Evolutionary conservation across 2,888 invertebrate genomes (phyloP), one percentile per base, ranked within the genome.

Genomic region (Nephrocerus scutellatus): DNA sequence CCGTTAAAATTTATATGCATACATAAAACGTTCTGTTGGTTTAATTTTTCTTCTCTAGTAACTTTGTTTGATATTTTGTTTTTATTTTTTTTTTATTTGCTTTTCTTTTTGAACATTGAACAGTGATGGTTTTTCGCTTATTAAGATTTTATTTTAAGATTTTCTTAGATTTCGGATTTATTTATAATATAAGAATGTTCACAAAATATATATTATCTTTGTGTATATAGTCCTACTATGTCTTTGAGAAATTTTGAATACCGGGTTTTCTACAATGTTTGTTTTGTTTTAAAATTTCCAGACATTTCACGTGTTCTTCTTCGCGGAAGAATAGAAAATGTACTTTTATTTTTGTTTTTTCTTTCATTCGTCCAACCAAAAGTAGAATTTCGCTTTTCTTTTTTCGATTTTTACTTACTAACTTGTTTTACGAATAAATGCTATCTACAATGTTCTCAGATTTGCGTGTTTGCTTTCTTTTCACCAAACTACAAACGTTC

Each of bases 1-100:
- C 31, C 28, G 35, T 23, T 10, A 36, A 42, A 36, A 36, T 36
- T 23, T 44, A 44, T 36, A 39, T 45, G n/a, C 13, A 24, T 24
- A 12, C 4, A 24, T 24, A 24, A 5, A 24, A 24, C 13, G 13
- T 24, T 22, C 10, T 24, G 24, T 41, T 36, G 30, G 13, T 26
- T 35, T 25, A 14, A 21, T 26, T 22, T 25, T 30, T 25, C 4
- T 12, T 31, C 26, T 28, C 25, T 9, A 29, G 13, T 40, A 28
- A 16, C 35, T 23, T 16, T 13, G 22, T 26, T 38, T 34, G 10
- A 13, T 29, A 18, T 5, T 15, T 14, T 16, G 35, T 36, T 24
- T 35, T 30, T 29, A n/a, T 14, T 20, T 30, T 31, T 34, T 19
- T 34, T 35, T 10, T 15, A 6, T 25, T 25, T 30, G 13, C 13